A percentile compares a stretch with the other conserved stretches of the same genome.
phyloP scores from a whole-genome alignment of 2,113 vertebrate species.

The Clarias batrachus region DNA sequence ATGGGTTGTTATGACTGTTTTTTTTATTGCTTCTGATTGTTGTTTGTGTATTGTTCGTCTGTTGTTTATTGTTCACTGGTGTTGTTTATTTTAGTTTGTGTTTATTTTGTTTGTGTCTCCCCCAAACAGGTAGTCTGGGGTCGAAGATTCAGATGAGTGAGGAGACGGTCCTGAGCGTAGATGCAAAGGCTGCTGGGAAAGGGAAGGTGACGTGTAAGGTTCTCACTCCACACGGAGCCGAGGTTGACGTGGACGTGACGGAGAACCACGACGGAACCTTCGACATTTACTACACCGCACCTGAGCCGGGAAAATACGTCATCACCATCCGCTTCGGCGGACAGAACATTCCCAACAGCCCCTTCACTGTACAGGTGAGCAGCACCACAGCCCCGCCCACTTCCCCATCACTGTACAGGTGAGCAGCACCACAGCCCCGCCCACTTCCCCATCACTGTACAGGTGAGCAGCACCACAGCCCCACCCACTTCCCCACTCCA shows the following conservation, averaged over 20 bases:
- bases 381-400: background rate
- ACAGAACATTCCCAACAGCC: conserved; percentile 88
- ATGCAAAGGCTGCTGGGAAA: conserved; percentile 86
- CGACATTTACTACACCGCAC: conserved; percentile 92
- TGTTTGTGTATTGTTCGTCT: background rate
- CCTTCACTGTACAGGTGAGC: conserved; percentile 87
- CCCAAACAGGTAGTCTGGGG: conserved; percentile 75
- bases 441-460: conserved; percentile 78
- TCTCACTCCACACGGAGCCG: conserved; percentile 81
- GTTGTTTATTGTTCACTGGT: background rate
- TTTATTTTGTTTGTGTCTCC: background rate
- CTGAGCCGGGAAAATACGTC: conserved; percentile 87
- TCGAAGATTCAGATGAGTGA: conserved; percentile 81
- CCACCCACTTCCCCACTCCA: conserved; percentile 72
- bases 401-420: conserved; percentile 85
- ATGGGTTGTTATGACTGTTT: background rate
- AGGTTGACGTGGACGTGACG: conserved; percentile 84
- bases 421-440: conserved; percentile 55
- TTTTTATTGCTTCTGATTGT: background rate
- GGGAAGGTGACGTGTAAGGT: conserved; percentile 91
- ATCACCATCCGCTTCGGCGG: conserved; percentile 92
- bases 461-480: conserved; percentile 71
- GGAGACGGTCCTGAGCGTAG: conserved; percentile 83
- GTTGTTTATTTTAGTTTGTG: background rate
- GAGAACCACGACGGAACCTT: conserved; percentile 86